Percentiles rank a stretch among this genome's conserved stretches.
Conservation (phyloP, 2,797 vertebrate species). For the Cyprinella venusta region DNA sequence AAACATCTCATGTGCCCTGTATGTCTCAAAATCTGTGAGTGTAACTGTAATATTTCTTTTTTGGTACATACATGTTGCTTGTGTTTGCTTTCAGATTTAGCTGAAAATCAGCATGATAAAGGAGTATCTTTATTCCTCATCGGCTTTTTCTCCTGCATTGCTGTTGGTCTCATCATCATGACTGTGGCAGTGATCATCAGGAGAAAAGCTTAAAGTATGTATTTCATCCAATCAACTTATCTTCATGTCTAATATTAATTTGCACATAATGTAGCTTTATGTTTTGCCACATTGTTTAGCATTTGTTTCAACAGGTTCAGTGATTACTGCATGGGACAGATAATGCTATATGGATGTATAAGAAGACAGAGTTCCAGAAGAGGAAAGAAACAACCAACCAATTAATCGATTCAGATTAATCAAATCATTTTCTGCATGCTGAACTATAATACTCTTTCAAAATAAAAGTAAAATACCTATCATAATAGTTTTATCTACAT, state of each 20-base stretch:
- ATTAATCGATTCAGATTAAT: not conserved
- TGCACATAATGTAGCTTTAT: not conserved
- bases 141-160: not conserved
- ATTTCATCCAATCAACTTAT: not conserved
- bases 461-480: not conserved
- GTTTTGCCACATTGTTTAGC: not conserved
- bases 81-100: not conserved
- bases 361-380: not conserved
- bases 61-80: not conserved
- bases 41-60: not conserved
- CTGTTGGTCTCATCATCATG: conserved; percentile 23
- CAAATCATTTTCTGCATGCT: not conserved
- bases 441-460: not conserved
- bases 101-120: not conserved
- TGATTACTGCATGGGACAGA: not conserved
- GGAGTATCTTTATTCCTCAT: not conserved
- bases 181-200: not conserved
- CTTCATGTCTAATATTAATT: not conserved
- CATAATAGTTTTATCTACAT: not conserved
- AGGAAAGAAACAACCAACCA: not conserved
- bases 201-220: not conserved
- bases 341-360: not conserved
- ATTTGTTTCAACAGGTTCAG: conserved; percentile 4
- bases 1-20: not conserved
- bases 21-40: not conserved